Percentiles rank a stretch among this genome's conserved stretches.
phyloP scores from a whole-genome alignment of 2,888 invertebrate genomes.

The Rhopalosiphum nymphaeae region DNA sequence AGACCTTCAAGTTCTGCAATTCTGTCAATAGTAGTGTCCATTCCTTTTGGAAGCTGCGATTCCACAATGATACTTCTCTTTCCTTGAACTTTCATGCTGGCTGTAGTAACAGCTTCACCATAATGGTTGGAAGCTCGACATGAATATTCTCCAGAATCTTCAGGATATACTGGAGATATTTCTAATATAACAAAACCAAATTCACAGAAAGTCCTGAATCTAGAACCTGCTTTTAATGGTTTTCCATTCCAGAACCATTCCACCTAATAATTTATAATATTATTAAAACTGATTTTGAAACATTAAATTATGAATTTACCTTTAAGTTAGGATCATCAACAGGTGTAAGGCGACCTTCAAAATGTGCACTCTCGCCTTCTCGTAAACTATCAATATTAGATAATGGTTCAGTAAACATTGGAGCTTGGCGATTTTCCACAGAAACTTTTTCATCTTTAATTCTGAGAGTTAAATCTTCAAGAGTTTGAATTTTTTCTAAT shows the following conservation, averaged over 20 bases:
- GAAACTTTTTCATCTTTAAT: conserved; percentile 80
- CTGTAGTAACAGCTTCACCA: conserved; percentile 91
- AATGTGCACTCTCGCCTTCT: conserved; percentile 93
- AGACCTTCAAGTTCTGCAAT: conserved; percentile 92
- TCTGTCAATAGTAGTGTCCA: conserved; percentile 93
- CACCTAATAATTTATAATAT: conserved; percentile 72
- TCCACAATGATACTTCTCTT: conserved; percentile 92
- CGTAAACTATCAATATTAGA: conserved; percentile 88
- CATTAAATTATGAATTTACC: conserved; percentile 70
- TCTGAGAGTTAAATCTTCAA: conserved; percentile 90
- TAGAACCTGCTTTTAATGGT: conserved; percentile 87
- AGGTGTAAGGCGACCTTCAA: conserved; percentile 89
- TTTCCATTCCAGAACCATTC: conserved; percentile 97
- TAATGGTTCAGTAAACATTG: conserved; percentile 89
- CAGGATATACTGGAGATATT: conserved; percentile 96
- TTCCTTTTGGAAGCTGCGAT: conserved; percentile 91
- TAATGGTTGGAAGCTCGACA: conserved; percentile 91
- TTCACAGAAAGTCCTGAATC: conserved; percentile 97
- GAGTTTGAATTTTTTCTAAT: conserved; percentile 89
- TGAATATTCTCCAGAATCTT: conserved; percentile 93
- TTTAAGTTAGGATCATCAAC: conserved; percentile 91
- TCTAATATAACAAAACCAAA: conserved; percentile 98
- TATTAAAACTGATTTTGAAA: neutral
- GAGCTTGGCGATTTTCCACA: conserved; percentile 86
- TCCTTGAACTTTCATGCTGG: conserved; percentile 90